A percentile compares a stretch with the other conserved stretches of the same genome.
These are phyloP conservation scores for Liparis tanakae DNA, from an alignment of 2,797 vertebrate genomes.

Conservation along the genomic window DNA sequence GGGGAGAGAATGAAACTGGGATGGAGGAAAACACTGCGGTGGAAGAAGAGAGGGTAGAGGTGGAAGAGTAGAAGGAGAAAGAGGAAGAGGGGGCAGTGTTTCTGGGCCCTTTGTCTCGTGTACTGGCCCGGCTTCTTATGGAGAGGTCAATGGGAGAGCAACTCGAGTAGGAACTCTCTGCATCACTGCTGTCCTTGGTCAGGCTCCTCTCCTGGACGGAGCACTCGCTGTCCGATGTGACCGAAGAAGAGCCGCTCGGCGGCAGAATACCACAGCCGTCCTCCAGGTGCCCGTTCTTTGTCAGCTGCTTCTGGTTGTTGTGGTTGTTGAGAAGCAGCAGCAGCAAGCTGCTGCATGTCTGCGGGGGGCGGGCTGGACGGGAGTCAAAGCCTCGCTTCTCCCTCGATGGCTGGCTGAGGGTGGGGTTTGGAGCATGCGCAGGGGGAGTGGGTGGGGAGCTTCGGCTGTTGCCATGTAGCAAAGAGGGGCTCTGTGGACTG, in stretches of 20 bases:
- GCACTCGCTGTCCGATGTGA: constrained; percentile 90
- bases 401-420: constrained; percentile 78
- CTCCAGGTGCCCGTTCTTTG: constrained; percentile 87
- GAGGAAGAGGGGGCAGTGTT: constrained; percentile 74
- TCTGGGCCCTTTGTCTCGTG: constrained; percentile 81
- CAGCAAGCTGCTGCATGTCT: constrained; percentile 94
- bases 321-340: constrained; percentile 97
- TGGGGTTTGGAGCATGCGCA: constrained; percentile 66
- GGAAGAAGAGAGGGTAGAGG: constrained; percentile 77
- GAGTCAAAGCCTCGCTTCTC: constrained; percentile 90
- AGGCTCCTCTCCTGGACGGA: constrained; percentile 93
- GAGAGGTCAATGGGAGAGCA: constrained; percentile 98
- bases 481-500: constrained; percentile 82
- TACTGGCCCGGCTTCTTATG: constrained; percentile 87
- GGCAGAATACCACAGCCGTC: constrained; percentile 87
- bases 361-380: constrained; percentile 86
- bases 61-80: constrained; percentile 65
- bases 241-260: constrained; percentile 89
- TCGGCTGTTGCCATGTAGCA: constrained; percentile 82
- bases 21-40: constrained; percentile 61
- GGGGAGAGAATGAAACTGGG: constrained; percentile 74
- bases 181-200: constrained; percentile 94
- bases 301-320: constrained; percentile 89
- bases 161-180: constrained; percentile 94
- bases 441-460: constrained; percentile 74